Conservation (phyloP, 2,888 invertebrate genomes). For the Holacanthella duospinosa region DNA sequence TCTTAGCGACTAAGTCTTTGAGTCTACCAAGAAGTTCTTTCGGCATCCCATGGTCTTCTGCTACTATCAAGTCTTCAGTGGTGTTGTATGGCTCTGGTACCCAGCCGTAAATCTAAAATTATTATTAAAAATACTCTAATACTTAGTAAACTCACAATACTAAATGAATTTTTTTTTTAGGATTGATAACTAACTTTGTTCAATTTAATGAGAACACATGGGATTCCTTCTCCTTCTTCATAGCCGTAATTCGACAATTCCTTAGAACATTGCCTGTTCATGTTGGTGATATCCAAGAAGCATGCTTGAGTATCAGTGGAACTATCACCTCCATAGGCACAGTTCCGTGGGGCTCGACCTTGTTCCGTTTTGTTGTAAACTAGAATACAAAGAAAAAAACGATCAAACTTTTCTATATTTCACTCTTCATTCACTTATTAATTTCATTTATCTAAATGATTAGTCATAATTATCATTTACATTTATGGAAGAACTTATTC, state of each 20-base stretch:
- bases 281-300: background rate
- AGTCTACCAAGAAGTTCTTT: constrained; percentile 12
- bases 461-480: background rate
- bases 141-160: background rate
- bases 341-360: constrained; percentile 39
- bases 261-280: background rate
- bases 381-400: constrained; percentile 41
- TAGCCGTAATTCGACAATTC: constrained; percentile 66
- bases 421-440: background rate
- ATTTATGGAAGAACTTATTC: constrained; percentile 42
- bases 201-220: constrained; percentile 92
- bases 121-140: constrained; percentile 16
- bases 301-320: background rate
- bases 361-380: constrained; percentile 63
- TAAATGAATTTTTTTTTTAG: background rate
- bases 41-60: constrained; percentile 20
- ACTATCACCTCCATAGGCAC: background rate
- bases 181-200: constrained; percentile 70
- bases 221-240: constrained; percentile 57
- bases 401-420: background rate
- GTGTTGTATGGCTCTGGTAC: constrained; percentile 58
- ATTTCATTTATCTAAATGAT: background rate
- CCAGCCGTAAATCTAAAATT: constrained; percentile 77
- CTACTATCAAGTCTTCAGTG: constrained; percentile 11
- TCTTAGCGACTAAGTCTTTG: too few species aligned